These are phyloP conservation scores for Passer domesticus DNA, from an alignment of 2,113 vertebrate species.

Conservation along the genomic window DNA sequence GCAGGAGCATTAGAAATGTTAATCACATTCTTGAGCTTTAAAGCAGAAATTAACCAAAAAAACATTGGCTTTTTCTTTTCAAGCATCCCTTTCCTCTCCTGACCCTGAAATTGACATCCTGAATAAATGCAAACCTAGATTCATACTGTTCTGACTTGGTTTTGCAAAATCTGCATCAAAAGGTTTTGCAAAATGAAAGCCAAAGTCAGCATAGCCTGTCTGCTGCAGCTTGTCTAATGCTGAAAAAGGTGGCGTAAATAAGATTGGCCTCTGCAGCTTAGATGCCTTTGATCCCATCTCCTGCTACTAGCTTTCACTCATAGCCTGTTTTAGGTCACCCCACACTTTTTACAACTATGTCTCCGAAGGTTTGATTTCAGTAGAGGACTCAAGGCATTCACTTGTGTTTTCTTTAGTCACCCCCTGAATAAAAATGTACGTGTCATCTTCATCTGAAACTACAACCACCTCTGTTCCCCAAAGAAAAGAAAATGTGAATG, in stretches of 20 bases:
- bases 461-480: neutral
- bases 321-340: neutral
- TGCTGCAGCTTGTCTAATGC: neutral
- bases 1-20: neutral
- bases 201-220: neutral
- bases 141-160: neutral
- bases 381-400: neutral
- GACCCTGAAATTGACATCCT: neutral
- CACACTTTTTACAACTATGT: neutral
- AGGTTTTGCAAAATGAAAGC: neutral
- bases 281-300: neutral
- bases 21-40: neutral
- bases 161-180: neutral
- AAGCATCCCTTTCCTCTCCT: neutral
- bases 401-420: neutral
- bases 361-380: neutral
- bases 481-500: neutral
- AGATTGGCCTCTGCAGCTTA: neutral
- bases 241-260: neutral
- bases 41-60: neutral
- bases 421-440: neutral
- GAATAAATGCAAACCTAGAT: neutral
- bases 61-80: neutral
- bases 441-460: neutral
- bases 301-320: neutral